phyloP scores from a whole-genome alignment of 2,888 invertebrate genomes.

The Rugalucina vietnamica region DNA sequence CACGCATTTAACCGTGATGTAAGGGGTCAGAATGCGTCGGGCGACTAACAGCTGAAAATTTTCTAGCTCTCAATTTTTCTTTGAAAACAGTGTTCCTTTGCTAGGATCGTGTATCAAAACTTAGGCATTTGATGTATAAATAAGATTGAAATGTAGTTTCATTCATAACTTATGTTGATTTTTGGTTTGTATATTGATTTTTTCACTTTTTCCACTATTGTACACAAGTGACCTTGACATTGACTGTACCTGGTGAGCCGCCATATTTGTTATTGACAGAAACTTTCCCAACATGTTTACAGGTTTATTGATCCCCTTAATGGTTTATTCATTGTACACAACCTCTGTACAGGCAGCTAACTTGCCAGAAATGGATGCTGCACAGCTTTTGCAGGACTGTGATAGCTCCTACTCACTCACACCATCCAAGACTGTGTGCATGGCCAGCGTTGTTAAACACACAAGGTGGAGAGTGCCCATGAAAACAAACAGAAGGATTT shows the following conservation, averaged over 20 bases:
- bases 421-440: background rate
- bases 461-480: slow-evolving; percentile 1
- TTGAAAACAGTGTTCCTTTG: background rate
- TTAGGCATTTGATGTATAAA: background rate
- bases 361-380: background rate
- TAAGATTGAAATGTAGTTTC: background rate
- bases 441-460: background rate
- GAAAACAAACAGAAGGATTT: background rate
- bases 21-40: too few relatives aligned
- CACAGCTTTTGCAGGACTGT: background rate
- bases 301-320: background rate
- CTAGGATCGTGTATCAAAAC: background rate
- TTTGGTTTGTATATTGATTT: background rate
- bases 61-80: background rate
- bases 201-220: background rate
- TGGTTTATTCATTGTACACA: background rate
- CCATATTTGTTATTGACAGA: background rate
- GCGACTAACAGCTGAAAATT: too few relatives aligned
- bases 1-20: too few relatives aligned
- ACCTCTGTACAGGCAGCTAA: background rate
- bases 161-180: background rate
- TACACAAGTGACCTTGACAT: background rate
- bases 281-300: background rate
- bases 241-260: background rate
- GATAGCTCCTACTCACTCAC: background rate